Base-by-base conservation (phyloP, 2,888 invertebrate species). In the Acrobasis repandana region DNA sequence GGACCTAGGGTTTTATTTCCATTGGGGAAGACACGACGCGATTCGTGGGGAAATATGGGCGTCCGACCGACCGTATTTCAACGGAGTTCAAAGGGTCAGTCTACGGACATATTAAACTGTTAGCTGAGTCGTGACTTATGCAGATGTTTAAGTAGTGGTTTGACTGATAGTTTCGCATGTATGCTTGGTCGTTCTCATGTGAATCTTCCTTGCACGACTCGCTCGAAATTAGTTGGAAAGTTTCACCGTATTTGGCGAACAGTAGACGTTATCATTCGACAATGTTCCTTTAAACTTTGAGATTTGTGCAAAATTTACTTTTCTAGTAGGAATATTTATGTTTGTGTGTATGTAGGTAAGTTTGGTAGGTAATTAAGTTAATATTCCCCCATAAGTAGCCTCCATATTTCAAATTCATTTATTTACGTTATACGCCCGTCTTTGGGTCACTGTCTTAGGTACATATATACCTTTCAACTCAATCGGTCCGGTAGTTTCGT, bases 1-100 rank as follows among this genome's bases (percentile, higher is more conserved):
- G 92, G 92, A 92, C 91, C 86, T 87, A 82, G 85, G 83, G 88
- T 91, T 91, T 91, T 92, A 92, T 92, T 91, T 91, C 91, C 88
- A 90, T 83, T 84, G 76, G 86, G 88, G 90, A 90, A 91, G 91
- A 90, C 92, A 92, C 92, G 92, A 91, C 90, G 88, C 78, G 75
- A 84, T 82, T 88, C 88, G 90, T 90, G 87, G 83, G 79, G 88
- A 91, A 92, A 91, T 91, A 89, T 89, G 85, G 90, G 86, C 78
- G 90, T 88, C 90, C 88, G 88, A 82, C 85, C 86, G 85, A 86
- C 88, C 85, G 90, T 91, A 91, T 90, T 91, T 91, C 91, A 89
- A 85, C 67, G 80, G 79, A 90, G 90, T 88, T 87, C 54, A 54
- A 79, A 70, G 80, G 90, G 90, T 88, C 89, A 80, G 77, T 77